Base-by-base conservation (phyloP, 2,888 invertebrate species). In the Halictus ligatus region DNA sequence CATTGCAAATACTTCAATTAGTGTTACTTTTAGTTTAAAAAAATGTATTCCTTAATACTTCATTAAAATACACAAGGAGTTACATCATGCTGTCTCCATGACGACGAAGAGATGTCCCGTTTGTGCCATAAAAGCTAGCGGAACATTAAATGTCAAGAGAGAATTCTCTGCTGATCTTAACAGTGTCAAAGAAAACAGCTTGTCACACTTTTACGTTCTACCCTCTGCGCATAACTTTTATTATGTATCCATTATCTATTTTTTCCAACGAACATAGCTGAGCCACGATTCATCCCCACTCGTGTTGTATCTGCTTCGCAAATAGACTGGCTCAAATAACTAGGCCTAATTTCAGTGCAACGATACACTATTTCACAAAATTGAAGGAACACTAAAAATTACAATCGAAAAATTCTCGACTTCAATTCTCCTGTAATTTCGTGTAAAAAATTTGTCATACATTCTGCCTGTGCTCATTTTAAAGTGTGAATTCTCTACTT, bases 151-250 rank as follows among this genome's bases (percentile, higher is more conserved):
- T 29, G 29, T 35, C 25, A 64, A 2, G 29, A 35, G n/a, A 64
- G 64, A 64, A 64, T 64, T 64, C 29, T 18, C 64, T 64, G 64
- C 64, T 64, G 64, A 64, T 64, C 64, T 64, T 64, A 64, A 64
- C 64, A 64, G 64, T 18, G 29, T 29, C 29, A 64, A 29, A 29
- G 64, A 64, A 40, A 43, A n/a, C 64, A 29, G 64, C 7, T 29
- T 64, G 64, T 18, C 15, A 18, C 64, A 64, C 64, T 29, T 64
- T 15, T 64, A 29, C 18, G 64, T 64, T 64, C 64, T 15, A 15
- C 18, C 8, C 29, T 29, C 29, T 15, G 64, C 29, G 29, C 15
- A 29, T 64, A 64, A 64, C 64, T 29, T 64, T 64, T 64, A 64
- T 15, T 29, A 64, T 25, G 58, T 58, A 58, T 12, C n/a, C 21